Evolutionary conservation across 2,113 vertebrate genomes (phyloP), one percentile per base, ranked within the genome.

Genomic region (Empidonax alnorum): DNA sequence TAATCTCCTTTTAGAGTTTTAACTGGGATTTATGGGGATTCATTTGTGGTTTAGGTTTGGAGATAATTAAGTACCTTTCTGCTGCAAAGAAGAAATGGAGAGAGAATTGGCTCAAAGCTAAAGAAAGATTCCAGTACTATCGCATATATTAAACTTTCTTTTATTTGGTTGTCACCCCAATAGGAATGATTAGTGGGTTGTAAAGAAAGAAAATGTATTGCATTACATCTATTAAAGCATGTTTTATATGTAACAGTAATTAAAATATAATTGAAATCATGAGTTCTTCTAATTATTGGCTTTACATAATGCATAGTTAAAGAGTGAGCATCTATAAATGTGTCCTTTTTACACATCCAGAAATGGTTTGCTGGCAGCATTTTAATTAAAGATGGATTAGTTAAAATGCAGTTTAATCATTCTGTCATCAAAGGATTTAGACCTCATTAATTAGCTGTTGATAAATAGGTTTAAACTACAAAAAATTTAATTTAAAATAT

Each of bases 351-450:
- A 89, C 95, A 96, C 68, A 95, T 94, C 85, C 94, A 97, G 95
- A 97, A 98, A 96, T 94, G 92, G 95, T 94, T 97, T 97, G 93
- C 97, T 96, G 96, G 83, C 96, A 96, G 94, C 94, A 83, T 97
- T 98, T 97, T 98, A 98, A 98, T 98, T 98, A 98, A 98, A 98
- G 98, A 97, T 97, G 97, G 97, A 98, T 98, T 98, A 97, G 96
- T 97, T 98, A 94, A 97, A 97, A 98, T 77, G 68, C 93, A 94
- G 71, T 96, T 98, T 98, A 98, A 98, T 98, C 98, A 98, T 98
- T 95, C 90, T 98, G 98, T 98, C 97, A 97, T 96, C 94, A 94
- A 85, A 97, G 95, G 96, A 96, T 94, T 97, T 97, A 97, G 94
- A 96, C 95, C 91, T 98, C 95, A 91, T 98, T 98, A 98, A 98